These are phyloP conservation scores for Hyposoter didymator DNA, from an alignment of 2,888 invertebrate genomes.

Conservation along the genomic window DNA sequence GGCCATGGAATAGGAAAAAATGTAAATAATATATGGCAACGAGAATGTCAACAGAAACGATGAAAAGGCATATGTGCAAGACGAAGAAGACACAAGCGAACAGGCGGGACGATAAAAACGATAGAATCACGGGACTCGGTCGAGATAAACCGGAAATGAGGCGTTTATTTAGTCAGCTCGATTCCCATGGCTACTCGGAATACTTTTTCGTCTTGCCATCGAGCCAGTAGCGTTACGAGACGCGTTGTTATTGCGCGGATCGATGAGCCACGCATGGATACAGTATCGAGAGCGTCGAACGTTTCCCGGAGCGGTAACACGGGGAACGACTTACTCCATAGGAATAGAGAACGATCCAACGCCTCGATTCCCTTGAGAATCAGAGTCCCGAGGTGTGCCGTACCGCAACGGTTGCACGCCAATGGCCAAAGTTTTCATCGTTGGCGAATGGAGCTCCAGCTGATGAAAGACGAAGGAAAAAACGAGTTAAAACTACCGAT, in stretches of 20 bases:
- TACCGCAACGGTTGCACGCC: background rate
- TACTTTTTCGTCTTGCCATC: background rate
- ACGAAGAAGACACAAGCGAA: background rate
- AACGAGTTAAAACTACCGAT: constrained; percentile 1
- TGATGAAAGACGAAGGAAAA: background rate
- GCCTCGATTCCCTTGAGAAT: background rate
- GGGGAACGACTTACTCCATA: background rate
- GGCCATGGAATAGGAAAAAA: background rate
- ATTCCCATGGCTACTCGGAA: background rate
- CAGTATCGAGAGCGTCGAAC: background rate
- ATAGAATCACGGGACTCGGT: background rate
- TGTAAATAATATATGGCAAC: background rate
- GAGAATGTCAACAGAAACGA: background rate
- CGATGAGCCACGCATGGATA: background rate
- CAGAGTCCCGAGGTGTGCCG: background rate
- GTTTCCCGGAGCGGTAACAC: background rate
- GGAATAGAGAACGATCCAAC: background rate
- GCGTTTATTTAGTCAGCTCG: background rate
- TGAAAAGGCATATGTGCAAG: background rate
- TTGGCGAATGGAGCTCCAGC: background rate
- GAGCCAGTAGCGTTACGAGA: background rate
- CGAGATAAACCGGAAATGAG: background rate
- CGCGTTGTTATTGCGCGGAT: background rate
- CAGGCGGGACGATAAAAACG: background rate
- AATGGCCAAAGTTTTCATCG: background rate